Evolutionary conservation across 2,888 invertebrate genomes (phyloP).

Genomic region (Polylopha cassiicola): DNA sequence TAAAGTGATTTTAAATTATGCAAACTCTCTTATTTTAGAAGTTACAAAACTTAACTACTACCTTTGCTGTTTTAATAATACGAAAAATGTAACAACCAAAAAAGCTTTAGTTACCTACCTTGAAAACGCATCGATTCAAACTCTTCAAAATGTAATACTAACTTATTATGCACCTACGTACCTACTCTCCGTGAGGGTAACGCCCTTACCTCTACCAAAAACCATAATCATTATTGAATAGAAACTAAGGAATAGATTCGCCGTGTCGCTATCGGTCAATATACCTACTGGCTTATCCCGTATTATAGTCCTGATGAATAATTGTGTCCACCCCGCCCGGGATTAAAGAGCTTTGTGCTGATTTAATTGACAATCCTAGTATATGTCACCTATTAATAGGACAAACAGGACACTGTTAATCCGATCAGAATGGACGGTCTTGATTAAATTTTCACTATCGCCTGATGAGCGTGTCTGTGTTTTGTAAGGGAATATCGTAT

Average conservation of each 20-base stretch:
- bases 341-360: conserved; percentile 69
- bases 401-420: conserved; percentile 51
- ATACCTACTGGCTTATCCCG: conserved; percentile 63
- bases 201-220: conserved; percentile 24
- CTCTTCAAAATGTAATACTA: no score
- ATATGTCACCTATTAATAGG: conserved; percentile 63
- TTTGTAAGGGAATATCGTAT: no score
- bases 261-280: conserved; percentile 54
- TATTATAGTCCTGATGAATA: conserved; percentile 71
- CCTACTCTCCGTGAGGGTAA: neutral
- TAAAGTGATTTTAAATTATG: no score
- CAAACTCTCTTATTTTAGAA: no score
- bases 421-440: conserved; percentile 37
- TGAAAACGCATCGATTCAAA: no score
- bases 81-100: no score
- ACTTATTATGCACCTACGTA: neutral
- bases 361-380: conserved; percentile 71
- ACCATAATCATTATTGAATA: conserved; percentile 49
- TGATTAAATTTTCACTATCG: no score
- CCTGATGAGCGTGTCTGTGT: no score
- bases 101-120: no score
- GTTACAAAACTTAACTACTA: no score
- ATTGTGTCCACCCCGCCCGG: conserved; percentile 68
- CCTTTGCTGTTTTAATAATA: no score
- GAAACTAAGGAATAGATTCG: conserved; percentile 44